A percentile compares a stretch with the other conserved stretches of the same genome.
Evolutionary conservation across 2,888 invertebrate species (phyloP).

Genomic region (Chaetogeoica ovagalla): DNA sequence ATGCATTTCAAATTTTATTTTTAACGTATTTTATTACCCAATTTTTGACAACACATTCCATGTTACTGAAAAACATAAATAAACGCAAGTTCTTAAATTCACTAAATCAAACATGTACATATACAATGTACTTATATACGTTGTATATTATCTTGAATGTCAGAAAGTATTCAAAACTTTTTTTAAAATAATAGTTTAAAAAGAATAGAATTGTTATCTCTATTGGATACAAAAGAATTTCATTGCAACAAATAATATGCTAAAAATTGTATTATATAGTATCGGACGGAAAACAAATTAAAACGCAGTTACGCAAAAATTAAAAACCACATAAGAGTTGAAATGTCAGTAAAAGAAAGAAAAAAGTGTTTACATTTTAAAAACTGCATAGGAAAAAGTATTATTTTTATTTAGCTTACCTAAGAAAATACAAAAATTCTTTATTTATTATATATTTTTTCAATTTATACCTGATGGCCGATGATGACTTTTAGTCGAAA

Average conservation of each 20-base stretch:
- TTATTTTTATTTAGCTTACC: no score
- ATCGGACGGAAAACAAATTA: background rate
- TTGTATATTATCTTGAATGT: background rate
- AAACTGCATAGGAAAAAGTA: slow-evolving; percentile 7
- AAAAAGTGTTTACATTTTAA: no score
- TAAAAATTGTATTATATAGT: background rate
- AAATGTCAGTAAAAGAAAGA: no score
- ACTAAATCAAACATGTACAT: slow-evolving; percentile 7
- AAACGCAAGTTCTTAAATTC: slow-evolving; percentile 39
- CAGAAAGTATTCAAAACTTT: slow-evolving; percentile 8
- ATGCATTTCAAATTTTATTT: background rate
- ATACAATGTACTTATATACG: background rate
- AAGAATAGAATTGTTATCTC: background rate
- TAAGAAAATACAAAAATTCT: no score
- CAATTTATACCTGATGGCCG: no score
- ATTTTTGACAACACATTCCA: slow-evolving; percentile 50
- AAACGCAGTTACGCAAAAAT: background rate
- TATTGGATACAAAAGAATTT: background rate
- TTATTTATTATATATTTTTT: no score
- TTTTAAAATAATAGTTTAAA: slow-evolving; percentile 2
- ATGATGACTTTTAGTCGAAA: no score
- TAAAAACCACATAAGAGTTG: background rate
- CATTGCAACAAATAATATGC: background rate
- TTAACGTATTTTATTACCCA: slow-evolving; percentile 37
- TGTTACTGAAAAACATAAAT: slow-evolving; percentile 50